Conservation (phyloP, 2,888 invertebrate genomes). For the Polymixis flavicincta region DNA sequence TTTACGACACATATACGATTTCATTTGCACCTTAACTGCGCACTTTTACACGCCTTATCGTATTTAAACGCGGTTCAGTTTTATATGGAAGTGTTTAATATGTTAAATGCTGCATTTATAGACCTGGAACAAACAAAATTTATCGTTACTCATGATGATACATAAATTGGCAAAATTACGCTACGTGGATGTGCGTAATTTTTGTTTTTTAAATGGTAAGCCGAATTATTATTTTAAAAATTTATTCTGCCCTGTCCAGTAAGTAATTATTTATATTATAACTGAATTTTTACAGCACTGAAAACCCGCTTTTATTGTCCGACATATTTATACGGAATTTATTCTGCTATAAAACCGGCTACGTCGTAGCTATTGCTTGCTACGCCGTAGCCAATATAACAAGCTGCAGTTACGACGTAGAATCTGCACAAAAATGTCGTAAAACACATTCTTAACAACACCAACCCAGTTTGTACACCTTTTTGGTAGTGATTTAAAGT, state of each 20-base stretch:
- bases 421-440: background rate
- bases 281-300: background rate
- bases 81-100: slow-evolving; percentile 19
- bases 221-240: background rate
- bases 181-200: too few species aligned
- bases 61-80: slow-evolving; percentile 29
- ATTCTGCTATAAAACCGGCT: background rate
- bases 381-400: slow-evolving; percentile 1
- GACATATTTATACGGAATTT: background rate
- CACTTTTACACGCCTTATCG: slow-evolving; percentile 38
- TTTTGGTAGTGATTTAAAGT: too few species aligned
- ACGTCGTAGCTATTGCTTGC: background rate
- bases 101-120: slow-evolving; percentile 23
- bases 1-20: slow-evolving; percentile 51
- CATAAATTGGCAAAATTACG: slow-evolving; percentile 8
- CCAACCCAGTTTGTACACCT: background rate
- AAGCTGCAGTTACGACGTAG: slow-evolving; percentile 1
- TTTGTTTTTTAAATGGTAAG: too few species aligned
- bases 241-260: background rate
- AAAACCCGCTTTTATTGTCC: background rate
- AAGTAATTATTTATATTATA: background rate
- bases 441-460: background rate
- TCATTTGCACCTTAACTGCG: slow-evolving; percentile 55
- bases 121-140: slow-evolving; percentile 59
- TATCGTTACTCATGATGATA: slow-evolving; percentile 28